Evolutionary conservation across 2,888 invertebrate species (phyloP).

Genomic region (Spisula solida): DNA sequence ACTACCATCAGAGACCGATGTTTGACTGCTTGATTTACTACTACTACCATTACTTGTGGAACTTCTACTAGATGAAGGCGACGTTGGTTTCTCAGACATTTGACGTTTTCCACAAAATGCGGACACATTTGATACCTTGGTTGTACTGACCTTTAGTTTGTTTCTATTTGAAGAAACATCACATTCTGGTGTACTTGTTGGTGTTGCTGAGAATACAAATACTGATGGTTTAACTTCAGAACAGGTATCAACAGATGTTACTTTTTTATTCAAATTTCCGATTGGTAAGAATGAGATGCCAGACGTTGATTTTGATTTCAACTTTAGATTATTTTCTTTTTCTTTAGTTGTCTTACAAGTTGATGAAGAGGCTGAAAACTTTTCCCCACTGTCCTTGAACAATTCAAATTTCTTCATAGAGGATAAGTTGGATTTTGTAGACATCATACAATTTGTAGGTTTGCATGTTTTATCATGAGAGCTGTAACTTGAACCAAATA

Average conservation of each 20-base stretch:
- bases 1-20: conserved; percentile 38
- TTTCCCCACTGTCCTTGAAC: not conserved
- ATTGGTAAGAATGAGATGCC: not conserved
- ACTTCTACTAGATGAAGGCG: conserved; percentile 36
- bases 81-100: not conserved
- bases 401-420: not conserved
- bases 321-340: not conserved
- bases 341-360: not conserved
- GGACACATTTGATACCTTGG: not conserved
- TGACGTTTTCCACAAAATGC: conserved; percentile 29
- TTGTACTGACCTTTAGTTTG: not conserved
- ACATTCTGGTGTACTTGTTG: not conserved
- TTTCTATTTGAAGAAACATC: not conserved
- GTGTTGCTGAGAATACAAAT: conserved; percentile 34
- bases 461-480: not conserved
- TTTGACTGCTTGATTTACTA: conserved; percentile 12
- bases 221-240: conserved; percentile 9
- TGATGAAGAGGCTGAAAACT: not conserved
- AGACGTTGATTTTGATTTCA: not conserved
- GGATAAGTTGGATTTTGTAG: not conserved
- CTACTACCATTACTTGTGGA: conserved; percentile 33
- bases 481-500: not conserved
- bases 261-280: not conserved
- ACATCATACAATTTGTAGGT: not conserved
- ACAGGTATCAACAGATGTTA: not conserved